Base-by-base conservation (phyloP, 2,113 vertebrate species). In the Paramormyrops kingsleyae region DNA sequence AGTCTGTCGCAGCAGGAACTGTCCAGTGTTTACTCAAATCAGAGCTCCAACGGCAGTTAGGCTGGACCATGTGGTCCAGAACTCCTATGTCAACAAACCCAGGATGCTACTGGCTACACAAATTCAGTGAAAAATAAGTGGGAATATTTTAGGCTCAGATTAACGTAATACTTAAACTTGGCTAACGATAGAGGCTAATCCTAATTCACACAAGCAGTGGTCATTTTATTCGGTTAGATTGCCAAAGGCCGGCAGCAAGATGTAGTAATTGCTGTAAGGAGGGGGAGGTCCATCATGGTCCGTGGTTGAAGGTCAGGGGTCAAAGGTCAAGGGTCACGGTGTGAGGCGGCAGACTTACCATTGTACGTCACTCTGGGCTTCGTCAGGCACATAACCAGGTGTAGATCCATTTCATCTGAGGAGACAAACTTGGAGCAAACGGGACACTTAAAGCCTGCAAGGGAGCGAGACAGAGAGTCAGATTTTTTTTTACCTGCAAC, bases 321-420 rank as follows among this genome's bases (percentile, higher is more conserved):
- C 77, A 53, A 0, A 91, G 90, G 62, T 85, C 66, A 92, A 88
- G 83, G 80, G 91, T 89, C 90, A 91, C 49, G 87, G 74, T 84
- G 44, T 13, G 2, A 44, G 42, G 77, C 5, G 0, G 35, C 10
- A 21, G 7, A 13, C 97, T 96, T 96, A 99, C 98, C 98, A 90
- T 99, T 99, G 93, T 99, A 99, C 3, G 98, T 99, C 94, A 98
- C 97, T 94, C 98, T 96, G 93, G 98, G 98, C 93, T 98, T 99
- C 91, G 98, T 98, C 95, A 99, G 96, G 94, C 98, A 99, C 97
- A 99, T 96, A 91, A 98, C 97, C 92, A 99, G 97, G 95, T 99
- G 98, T 90, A 98, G 96, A 93, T 99, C 98, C 97, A 99, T 99
- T 95, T 99, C 98, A 13, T 99, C 98, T 17, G 98, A 97, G 85